phyloP scores from a whole-genome alignment of 2,888 invertebrate genomes.

The Metalampra italica region DNA sequence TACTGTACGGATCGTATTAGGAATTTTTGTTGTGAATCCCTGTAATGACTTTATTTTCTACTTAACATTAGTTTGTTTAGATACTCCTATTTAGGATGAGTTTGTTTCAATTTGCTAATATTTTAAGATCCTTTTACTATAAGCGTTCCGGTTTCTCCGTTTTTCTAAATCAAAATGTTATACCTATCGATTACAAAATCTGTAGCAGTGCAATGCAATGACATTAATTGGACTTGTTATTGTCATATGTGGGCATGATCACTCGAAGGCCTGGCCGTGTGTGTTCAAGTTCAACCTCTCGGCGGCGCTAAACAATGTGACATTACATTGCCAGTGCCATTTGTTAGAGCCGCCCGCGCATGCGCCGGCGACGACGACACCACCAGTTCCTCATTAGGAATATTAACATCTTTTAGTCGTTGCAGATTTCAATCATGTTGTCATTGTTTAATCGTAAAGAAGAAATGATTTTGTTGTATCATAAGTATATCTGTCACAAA shows the following conservation, averaged over 20 bases:
- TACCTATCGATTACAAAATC: no score
- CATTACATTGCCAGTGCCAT: constrained; percentile 55
- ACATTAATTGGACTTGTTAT: constrained; percentile 4
- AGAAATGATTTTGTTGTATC: not conserved
- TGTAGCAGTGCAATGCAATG: not conserved
- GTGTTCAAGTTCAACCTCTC: constrained; percentile 65
- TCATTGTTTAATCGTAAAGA: not conserved
- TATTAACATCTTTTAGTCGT: not conserved
- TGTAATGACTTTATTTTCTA: no score
- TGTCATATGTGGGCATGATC: constrained; percentile 10
- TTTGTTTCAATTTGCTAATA: no score
- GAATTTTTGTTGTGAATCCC: no score
- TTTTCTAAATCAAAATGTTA: no score
- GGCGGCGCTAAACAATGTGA: constrained; percentile 54
- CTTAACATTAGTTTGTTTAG: no score
- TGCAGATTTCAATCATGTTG: not conserved
- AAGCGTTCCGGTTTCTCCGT: no score
- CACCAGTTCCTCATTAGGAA: constrained; percentile 9
- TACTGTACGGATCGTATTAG: no score
- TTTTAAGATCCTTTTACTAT: no score
- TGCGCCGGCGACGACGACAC: constrained; percentile 9
- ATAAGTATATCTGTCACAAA: not conserved
- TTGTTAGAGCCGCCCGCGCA: constrained; percentile 48
- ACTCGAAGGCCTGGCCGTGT: constrained; percentile 23
- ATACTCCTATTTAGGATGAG: no score